Evolutionary conservation across 2,113 vertebrate genomes (phyloP).

Genomic region (Todiramphus saurophagus): DNA sequence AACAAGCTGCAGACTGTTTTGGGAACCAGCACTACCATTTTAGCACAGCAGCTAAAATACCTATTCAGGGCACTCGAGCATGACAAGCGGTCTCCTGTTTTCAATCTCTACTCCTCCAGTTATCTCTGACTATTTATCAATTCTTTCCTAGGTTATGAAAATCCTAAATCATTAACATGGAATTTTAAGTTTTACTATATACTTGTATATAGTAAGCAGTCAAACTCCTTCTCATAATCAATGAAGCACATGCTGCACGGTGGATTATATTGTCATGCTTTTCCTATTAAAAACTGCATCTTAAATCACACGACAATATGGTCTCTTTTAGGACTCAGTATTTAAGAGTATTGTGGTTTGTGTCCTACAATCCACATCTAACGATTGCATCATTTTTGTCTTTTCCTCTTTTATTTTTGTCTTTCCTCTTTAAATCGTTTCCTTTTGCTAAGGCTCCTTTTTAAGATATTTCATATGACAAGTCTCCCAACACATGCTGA

Average conservation of each 20-base stretch:
- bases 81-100: background rate
- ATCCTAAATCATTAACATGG: background rate
- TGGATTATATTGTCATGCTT: background rate
- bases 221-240: background rate
- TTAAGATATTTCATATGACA: background rate
- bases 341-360: background rate
- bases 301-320: background rate
- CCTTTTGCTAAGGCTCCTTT: background rate
- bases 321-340: background rate
- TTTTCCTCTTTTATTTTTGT: background rate
- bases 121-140: background rate
- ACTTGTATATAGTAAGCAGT: background rate
- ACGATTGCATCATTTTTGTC: background rate
- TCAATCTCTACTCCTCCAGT: background rate
- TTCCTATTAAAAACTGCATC: background rate
- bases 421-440: background rate
- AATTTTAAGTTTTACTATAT: background rate
- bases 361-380: background rate
- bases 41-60: background rate
- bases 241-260: background rate
- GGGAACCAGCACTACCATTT: background rate
- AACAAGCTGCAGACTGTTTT: conserved; percentile 5
- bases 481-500: background rate
- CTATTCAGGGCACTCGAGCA: background rate
- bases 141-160: background rate